A percentile compares a stretch with the other conserved stretches of the same genome.
These are phyloP conservation scores for Osmerus mordax DNA, from an alignment of 2,113 vertebrate species.

Conservation along the genomic window DNA sequence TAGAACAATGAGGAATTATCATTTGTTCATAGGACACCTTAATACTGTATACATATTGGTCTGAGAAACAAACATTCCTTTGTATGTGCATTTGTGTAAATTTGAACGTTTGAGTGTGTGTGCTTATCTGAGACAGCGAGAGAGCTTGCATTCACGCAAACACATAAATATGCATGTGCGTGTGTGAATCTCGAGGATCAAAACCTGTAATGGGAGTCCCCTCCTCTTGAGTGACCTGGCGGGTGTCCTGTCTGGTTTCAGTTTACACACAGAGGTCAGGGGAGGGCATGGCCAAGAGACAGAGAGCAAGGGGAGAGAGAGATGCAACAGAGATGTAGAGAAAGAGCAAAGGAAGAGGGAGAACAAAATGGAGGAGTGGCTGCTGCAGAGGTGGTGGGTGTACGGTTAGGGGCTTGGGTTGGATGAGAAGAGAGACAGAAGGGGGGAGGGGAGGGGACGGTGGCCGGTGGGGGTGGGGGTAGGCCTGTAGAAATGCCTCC, in stretches of 20 bases:
- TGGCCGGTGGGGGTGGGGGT: constrained; percentile 33
- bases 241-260: constrained; percentile 62
- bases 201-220: constrained; percentile 46
- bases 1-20: background rate
- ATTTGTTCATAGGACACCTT: no score
- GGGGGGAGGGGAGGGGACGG: constrained; percentile 18
- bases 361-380: constrained; percentile 64
- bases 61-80: background rate
- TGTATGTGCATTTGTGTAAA: background rate
- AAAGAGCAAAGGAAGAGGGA: constrained; percentile 5
- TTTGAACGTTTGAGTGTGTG: background rate
- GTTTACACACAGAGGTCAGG: constrained; percentile 61
- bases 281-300: constrained; percentile 30
- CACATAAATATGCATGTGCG: background rate
- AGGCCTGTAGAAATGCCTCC: constrained; percentile 61
- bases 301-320: constrained; percentile 11
- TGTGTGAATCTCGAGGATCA: constrained; percentile 34
- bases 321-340: constrained; percentile 21
- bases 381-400: constrained; percentile 27
- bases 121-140: background rate
- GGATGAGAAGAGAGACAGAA: background rate
- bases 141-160: background rate
- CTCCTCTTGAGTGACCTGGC: constrained; percentile 55
- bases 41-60: no score
- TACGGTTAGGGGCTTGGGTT: constrained; percentile 16